A percentile compares a stretch with the other conserved stretches of the same genome.
Evolutionary conservation across 2,888 invertebrate genomes (phyloP).

Genomic region (Macrophya annulata): DNA sequence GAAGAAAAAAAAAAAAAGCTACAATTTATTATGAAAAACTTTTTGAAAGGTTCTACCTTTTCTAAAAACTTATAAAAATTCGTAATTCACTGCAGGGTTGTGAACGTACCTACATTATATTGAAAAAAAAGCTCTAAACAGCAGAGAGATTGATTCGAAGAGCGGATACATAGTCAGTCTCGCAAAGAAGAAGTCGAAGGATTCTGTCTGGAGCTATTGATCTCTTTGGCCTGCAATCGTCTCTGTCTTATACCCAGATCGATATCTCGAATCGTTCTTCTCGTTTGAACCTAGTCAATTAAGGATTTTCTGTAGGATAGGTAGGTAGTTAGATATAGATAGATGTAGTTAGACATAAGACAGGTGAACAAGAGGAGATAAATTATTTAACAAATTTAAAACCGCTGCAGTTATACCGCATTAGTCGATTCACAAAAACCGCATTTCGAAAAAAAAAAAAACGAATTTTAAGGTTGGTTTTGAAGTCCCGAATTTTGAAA

Average conservation of each 20-base stretch:
- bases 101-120: neutral
- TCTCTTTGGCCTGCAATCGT: constrained; percentile 32
- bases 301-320: constrained; percentile 58
- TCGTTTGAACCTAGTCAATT: constrained; percentile 61
- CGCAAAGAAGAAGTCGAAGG: constrained; percentile 24
- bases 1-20: too few species aligned
- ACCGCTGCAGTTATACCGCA: neutral
- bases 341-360: constrained; percentile 29
- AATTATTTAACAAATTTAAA: constrained; percentile 55
- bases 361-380: constrained; percentile 58
- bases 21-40: too few species aligned
- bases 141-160: constrained; percentile 21
- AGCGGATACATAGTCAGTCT: neutral
- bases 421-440: too few species aligned
- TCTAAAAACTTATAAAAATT: too few species aligned
- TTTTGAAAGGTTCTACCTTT: too few species aligned
- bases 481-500: too few species aligned
- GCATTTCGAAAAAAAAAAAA: neutral
- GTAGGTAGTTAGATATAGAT: constrained; percentile 25
- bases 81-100: too few species aligned
- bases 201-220: constrained; percentile 48
- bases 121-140: neutral
- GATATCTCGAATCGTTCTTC: constrained; percentile 59
- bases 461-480: too few species aligned
- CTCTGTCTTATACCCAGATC: constrained; percentile 57